These are phyloP conservation scores for Cosmopolites sordidus DNA, from an alignment of 2,888 invertebrate genomes.

Conservation along the genomic window DNA sequence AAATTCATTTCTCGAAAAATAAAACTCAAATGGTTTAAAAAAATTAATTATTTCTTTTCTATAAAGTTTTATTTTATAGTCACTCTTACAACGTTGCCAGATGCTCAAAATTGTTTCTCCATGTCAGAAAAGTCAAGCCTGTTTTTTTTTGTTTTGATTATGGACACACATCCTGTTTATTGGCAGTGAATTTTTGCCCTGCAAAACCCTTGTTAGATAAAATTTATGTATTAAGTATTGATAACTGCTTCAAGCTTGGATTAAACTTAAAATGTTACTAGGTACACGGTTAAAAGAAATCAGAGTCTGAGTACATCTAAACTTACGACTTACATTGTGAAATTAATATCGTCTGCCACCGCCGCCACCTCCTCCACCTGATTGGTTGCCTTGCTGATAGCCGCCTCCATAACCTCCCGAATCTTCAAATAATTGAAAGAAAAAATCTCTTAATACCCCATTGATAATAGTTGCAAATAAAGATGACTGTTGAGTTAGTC, in stretches of 20 bases:
- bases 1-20: not conserved
- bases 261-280: not conserved
- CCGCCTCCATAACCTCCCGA: not conserved
- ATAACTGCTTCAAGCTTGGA: not conserved
- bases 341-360: not conserved
- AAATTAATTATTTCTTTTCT: too few species aligned
- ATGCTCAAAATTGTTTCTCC: too few species aligned
- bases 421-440: not conserved
- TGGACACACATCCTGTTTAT: not conserved
- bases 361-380: not conserved
- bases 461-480: too few species aligned
- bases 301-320: too few species aligned
- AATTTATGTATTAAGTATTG: too few species aligned
- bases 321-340: too few species aligned
- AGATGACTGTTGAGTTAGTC: too few species aligned
- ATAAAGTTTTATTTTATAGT: too few species aligned
- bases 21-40: not conserved
- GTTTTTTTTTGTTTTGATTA: not conserved
- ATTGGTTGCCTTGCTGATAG: not conserved
- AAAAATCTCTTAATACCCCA: too few species aligned
- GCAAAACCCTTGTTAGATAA: not conserved
- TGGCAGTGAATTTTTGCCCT: not conserved
- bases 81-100: too few species aligned
- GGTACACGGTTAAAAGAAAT: too few species aligned
- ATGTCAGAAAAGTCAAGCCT: too few species aligned